Conservation (phyloP, 2,888 invertebrate genomes). For the Troglohyphantes excavatus region DNA sequence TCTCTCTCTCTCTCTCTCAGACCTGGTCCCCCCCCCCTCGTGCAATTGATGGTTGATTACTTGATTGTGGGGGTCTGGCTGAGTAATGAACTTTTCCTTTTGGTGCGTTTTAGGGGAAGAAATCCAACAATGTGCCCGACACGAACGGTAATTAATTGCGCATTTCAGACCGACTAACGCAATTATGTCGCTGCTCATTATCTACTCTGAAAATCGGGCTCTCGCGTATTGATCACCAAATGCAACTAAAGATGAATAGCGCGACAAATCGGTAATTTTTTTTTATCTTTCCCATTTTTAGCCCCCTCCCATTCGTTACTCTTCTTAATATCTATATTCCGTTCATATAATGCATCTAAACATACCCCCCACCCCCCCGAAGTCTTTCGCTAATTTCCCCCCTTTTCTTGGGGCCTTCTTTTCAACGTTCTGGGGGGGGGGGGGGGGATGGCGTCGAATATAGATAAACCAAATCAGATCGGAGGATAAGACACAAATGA, state of each 20-base stretch:
- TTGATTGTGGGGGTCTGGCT: constrained; percentile 76
- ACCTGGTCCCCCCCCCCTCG: constrained; percentile 17
- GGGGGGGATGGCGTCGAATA: constrained; percentile 46
- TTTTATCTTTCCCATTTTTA: constrained; percentile 56
- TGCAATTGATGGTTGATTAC: constrained; percentile 79
- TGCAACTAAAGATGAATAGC: constrained; percentile 78
- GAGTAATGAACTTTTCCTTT: constrained; percentile 78
- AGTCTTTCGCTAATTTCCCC: constrained; percentile 63
- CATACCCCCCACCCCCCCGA: constrained; percentile 6
- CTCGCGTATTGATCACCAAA: constrained; percentile 75
- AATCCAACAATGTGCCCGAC: constrained; percentile 78
- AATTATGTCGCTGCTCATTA: constrained; percentile 78
- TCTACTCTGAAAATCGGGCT: constrained; percentile 73
- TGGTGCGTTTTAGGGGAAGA: constrained; percentile 68
- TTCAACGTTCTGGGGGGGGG: neutral
- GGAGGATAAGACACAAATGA: constrained; percentile 77
- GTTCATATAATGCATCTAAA: constrained; percentile 63
- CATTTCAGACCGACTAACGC: constrained; percentile 78
- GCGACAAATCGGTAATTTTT: constrained; percentile 72
- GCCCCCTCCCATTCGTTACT: constrained; percentile 41
- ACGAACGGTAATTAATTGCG: constrained; percentile 78
- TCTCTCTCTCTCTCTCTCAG: no score
- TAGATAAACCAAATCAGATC: constrained; percentile 78
- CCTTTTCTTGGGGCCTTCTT: constrained; percentile 62
- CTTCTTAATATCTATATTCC: constrained; percentile 75